Evolutionary conservation across 2,113 vertebrate genomes (phyloP).

Genomic region (Bubo scandiacus): DNA sequence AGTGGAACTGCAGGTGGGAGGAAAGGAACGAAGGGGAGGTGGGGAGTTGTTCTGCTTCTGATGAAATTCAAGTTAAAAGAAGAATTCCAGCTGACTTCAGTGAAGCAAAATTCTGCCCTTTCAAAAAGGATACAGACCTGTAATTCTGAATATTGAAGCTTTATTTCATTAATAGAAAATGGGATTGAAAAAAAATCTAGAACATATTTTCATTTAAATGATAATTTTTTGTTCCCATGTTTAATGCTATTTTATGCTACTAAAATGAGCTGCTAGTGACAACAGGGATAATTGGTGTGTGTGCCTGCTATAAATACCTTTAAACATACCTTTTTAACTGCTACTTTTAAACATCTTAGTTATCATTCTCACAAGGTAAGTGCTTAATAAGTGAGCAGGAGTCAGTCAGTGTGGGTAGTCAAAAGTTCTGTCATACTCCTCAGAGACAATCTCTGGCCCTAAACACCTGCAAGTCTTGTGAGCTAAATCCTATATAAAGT

Average conservation of each 20-base stretch:
- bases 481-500: not conserved
- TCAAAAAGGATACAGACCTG: not conserved
- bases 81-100: not conserved
- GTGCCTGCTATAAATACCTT: not conserved
- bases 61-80: not conserved
- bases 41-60: not conserved
- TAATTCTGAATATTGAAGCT: not conserved
- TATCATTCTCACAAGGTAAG: not conserved
- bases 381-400: not conserved
- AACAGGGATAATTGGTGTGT: not conserved
- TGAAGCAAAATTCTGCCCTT: not conserved
- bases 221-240: not conserved
- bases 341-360: not conserved
- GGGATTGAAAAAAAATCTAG: not conserved
- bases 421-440: not conserved
- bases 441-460: not conserved
- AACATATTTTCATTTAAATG: not conserved
- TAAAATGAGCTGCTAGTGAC: not conserved
- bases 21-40: rapidly evolving
- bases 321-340: not conserved
- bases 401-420: not conserved
- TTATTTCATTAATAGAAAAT: not conserved
- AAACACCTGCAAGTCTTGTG: not conserved
- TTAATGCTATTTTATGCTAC: not conserved
- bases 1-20: not conserved